phyloP scores from a whole-genome alignment of 2,113 vertebrate genomes.

The Leiothrix lutea region DNA sequence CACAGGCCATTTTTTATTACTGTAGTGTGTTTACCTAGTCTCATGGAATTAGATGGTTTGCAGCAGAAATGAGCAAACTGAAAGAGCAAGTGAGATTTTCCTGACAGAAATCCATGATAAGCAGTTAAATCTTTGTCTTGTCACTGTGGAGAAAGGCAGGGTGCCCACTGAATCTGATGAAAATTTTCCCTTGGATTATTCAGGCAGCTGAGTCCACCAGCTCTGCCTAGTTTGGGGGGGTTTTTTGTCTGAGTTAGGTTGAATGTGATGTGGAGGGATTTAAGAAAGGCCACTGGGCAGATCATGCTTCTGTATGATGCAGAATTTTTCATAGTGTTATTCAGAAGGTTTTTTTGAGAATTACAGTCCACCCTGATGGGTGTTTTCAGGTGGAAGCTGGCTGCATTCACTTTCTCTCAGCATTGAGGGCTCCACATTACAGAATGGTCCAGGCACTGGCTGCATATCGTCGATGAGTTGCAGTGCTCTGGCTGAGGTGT shows the following conservation, averaged over 20 bases:
- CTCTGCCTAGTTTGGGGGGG: background rate
- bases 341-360: background rate
- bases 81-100: background rate
- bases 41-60: conserved; percentile 3
- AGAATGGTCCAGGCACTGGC: background rate
- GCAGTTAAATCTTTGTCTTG: background rate
- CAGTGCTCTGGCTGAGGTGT: background rate
- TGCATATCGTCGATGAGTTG: rapidly evolving
- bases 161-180: background rate
- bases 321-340: background rate
- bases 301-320: background rate
- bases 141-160: background rate
- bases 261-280: background rate
- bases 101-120: background rate
- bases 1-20: background rate
- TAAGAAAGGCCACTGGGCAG: background rate
- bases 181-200: background rate
- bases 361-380: background rate
- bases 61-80: conserved; percentile 7
- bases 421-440: background rate
- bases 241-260: background rate
- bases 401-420: background rate
- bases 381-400: background rate
- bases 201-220: background rate
- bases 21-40: background rate